Percentiles rank a stretch among this genome's conserved stretches.
Conservation (phyloP, 1,140 invertebrate species). For the Ceratoteleas bidentatus region DNA sequence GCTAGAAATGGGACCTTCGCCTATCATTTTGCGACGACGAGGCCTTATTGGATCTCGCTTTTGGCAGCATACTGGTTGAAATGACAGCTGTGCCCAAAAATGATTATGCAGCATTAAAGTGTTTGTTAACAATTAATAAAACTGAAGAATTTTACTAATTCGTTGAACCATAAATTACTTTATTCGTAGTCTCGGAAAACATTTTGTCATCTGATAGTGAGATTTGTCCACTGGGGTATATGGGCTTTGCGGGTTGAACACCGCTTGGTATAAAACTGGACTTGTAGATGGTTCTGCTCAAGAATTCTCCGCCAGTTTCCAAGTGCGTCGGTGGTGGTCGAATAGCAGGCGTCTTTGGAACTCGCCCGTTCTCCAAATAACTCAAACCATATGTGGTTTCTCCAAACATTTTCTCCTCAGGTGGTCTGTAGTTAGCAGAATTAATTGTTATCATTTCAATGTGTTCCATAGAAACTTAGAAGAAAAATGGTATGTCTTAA, state of each 20-base stretch:
- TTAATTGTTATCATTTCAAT: neutral
- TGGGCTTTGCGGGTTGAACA: conserved; percentile 51
- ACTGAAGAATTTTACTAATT: too few species aligned
- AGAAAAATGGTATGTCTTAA: neutral
- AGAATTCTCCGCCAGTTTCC: conserved; percentile 69
- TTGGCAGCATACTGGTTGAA: conserved; percentile 67
- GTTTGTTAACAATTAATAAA: neutral
- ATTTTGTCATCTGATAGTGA: conserved; percentile 71
- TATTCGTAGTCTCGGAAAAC: conserved; percentile 73
- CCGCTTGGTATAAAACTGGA: conserved; percentile 71
- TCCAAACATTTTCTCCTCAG: conserved; percentile 68
- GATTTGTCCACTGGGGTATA: conserved; percentile 71
- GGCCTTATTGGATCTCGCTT: conserved; percentile 72
- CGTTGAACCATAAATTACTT: conserved; percentile 72
- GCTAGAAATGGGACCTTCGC: conserved; percentile 85
- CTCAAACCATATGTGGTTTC: conserved; percentile 76
- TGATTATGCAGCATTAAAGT: neutral
- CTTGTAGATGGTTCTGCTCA: conserved; percentile 71
- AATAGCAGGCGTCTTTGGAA: too few species aligned
- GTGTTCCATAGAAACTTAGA: neutral
- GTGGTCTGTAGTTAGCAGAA: conserved; percentile 60
- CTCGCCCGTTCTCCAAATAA: conserved; percentile 64
- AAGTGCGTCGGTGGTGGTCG: too few species aligned
- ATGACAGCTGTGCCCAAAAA: conserved; percentile 29
- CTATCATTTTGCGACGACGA: conserved; percentile 54